A percentile compares a stretch with the other conserved stretches of the same genome.
Evolutionary conservation across 2,888 invertebrate genomes (phyloP).

Genomic region (Trichacis sp.): DNA sequence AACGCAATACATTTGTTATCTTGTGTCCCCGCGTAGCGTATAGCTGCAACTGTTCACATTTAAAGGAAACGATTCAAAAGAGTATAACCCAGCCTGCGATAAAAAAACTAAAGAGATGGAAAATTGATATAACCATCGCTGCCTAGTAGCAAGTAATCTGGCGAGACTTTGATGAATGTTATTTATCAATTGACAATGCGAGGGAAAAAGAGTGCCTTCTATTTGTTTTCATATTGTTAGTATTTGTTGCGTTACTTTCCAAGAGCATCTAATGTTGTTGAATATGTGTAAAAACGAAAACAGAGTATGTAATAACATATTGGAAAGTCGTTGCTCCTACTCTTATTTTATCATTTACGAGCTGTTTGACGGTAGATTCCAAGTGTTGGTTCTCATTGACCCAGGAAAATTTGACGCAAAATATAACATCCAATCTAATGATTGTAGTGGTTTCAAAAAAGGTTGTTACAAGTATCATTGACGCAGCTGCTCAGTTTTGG

Average conservation of each 20-base stretch:
- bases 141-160: constrained; percentile 42
- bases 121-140: constrained; percentile 27
- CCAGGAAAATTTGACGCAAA: no score
- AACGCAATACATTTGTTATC: constrained; percentile 59
- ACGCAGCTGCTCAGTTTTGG: no score
- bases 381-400: no score
- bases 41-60: constrained; percentile 62
- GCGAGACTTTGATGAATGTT: constrained; percentile 53
- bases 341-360: constrained; percentile 51
- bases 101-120: no score
- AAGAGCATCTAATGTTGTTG: constrained; percentile 63
- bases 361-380: no score
- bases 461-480: no score
- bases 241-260: constrained; percentile 67
- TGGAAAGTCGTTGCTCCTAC: constrained; percentile 46
- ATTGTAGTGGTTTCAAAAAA: no score
- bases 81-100: neutral
- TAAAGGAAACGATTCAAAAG: constrained; percentile 34
- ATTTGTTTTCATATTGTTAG: constrained; percentile 67
- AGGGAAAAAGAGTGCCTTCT: constrained; percentile 66
- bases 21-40: constrained; percentile 60
- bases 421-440: no score
- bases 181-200: constrained; percentile 59
- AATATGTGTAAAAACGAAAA: constrained; percentile 30
- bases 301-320: constrained; percentile 30